Evolutionary conservation across 2,888 invertebrate genomes (phyloP), one percentile per base, ranked within the genome.

Genomic region (Pristionchus mayeri): DNA sequence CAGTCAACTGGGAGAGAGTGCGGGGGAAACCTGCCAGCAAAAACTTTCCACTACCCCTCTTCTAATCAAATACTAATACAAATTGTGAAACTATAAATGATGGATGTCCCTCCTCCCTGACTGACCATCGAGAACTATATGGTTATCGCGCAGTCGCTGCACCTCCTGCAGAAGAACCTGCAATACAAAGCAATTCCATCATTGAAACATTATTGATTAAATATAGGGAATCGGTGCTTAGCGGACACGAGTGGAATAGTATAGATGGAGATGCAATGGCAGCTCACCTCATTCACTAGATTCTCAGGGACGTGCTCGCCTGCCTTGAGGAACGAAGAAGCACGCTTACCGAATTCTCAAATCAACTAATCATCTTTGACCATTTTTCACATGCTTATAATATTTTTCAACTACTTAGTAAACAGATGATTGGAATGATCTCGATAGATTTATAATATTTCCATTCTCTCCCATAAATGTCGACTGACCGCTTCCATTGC

Each of bases 311-410:
- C 54, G 37, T 84, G 84, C 54, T 84, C 84, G 24, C 84, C 84
- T 16, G 84, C 84, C 37, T 84, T 75, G 37, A 84, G 44, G 52
- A 84, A 84, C 0, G 84, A 84, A 37, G 52, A 24, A 13, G 84
- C 84, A 16, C 84, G 71, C 84, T 84, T 84, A 54, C 84, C 84
- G 18, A 84, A 71, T 37, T 84, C 84, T 84, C 52, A 40, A 82
- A n/a, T n/a, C n/a, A n/a, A n/a, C n/a, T n/a, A n/a, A n/a, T n/a
- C n/a, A n/a, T n/a, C n/a, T n/a, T n/a, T n/a, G n/a, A n/a, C n/a
- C n/a, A n/a, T n/a, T n/a, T n/a, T n/a, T n/a, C n/a, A n/a, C n/a
- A n/a, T n/a, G n/a, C n/a, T n/a, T n/a, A n/a, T n/a, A n/a, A n/a
- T n/a, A n/a, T n/a, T n/a, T n/a, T n/a, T n/a, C n/a, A n/a, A n/a